Evolutionary conservation across 92 coral and sea anemone species (phyloP), one percentile per base, ranked within the genome.

Genomic region (Ricordea florida): DNA sequence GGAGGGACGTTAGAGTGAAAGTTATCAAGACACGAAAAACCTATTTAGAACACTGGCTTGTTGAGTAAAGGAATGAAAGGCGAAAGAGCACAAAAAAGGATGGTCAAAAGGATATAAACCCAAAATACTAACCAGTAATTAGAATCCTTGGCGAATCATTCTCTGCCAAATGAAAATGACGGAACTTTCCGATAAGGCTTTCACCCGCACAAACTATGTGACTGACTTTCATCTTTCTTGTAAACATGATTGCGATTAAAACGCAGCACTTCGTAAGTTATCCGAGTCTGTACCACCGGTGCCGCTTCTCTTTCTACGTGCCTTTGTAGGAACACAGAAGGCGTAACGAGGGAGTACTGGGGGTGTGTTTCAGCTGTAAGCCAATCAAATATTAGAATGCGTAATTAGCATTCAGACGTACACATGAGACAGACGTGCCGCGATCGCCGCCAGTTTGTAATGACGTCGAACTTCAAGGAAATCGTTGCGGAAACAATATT

Each of bases 91-190:
- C n/a, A n/a, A n/a, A n/a, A n/a, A n/a, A n/a, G n/a, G n/a, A n/a
- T n/a, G n/a, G n/a, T n/a, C n/a, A n/a, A n/a, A n/a, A n/a, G n/a
- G n/a, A n/a, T n/a, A n/a, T n/a, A n/a, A n/a, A n/a, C n/a, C n/a
- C 29, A 20, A 48, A 2, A 6, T 11, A 31, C 79, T 10, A 26
- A 90, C 97, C 97, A 66, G 97, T 90, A 29, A 90, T 87, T 29
- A 90, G 78, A 66, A 90, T 86, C 22, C 97, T 84, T 10, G 97
- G 92, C 8, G 87, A 51, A 14, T 74, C 47, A 23, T 66, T 71
- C 35, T 57, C 42, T 13, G 62, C 47, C 55, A 67, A 44, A 42
- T 79, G 73, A 44, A 82, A 53, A 43, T 66, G 31, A 16, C 92
- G 77, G 13, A 44, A 43, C 53, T 56, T 90, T 45, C 79, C 62